Evolutionary conservation across 92 coral and sea anemone species (phyloP).

Genomic region (Phenganax marumi): DNA sequence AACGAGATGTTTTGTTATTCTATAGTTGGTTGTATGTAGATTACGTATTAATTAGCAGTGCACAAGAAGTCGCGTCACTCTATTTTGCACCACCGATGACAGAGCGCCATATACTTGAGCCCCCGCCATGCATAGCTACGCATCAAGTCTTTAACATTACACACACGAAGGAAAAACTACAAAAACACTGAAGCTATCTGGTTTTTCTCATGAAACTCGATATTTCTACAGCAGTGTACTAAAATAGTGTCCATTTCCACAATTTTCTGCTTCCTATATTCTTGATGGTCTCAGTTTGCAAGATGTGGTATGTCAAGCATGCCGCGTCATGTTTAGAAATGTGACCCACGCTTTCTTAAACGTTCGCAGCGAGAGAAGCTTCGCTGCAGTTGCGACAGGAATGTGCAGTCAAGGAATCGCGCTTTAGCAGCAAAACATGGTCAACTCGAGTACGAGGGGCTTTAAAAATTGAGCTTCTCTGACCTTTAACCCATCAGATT

Average conservation of each 20-base stretch:
- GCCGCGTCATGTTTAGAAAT: slow-evolving; percentile 27
- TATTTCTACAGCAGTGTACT: neutral
- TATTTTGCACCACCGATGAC: slow-evolving; percentile 29
- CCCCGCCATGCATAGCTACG: slow-evolving; percentile 21
- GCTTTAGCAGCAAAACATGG: slow-evolving; percentile 6
- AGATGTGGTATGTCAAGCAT: slow-evolving; percentile 24
- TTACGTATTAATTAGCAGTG: slow-evolving; percentile 37
- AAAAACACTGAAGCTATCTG: neutral
- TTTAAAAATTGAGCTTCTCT: neutral
- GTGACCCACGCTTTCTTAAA: neutral
- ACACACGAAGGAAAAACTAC: neutral
- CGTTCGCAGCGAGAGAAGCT: slow-evolving; percentile 6
- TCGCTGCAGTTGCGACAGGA: slow-evolving; percentile 6
- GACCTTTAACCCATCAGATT: slow-evolving; percentile 41
- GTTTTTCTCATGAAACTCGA: neutral
- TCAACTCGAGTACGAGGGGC: slow-evolving; percentile 7
- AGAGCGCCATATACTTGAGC: slow-evolving; percentile 1
- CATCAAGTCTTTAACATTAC: neutral
- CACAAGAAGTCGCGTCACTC: slow-evolving; percentile 16
- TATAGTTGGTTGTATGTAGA: slow-evolving; percentile 6
- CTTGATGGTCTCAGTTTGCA: neutral
- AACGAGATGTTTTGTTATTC: neutral
- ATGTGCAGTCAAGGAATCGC: neutral
- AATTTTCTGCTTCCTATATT: neutral
- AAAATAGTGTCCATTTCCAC: slow-evolving; percentile 12